phyloP scores from a whole-genome alignment of 37 sponge, comb jelly and placozoan genomes.

The Geodia barretti region DNA sequence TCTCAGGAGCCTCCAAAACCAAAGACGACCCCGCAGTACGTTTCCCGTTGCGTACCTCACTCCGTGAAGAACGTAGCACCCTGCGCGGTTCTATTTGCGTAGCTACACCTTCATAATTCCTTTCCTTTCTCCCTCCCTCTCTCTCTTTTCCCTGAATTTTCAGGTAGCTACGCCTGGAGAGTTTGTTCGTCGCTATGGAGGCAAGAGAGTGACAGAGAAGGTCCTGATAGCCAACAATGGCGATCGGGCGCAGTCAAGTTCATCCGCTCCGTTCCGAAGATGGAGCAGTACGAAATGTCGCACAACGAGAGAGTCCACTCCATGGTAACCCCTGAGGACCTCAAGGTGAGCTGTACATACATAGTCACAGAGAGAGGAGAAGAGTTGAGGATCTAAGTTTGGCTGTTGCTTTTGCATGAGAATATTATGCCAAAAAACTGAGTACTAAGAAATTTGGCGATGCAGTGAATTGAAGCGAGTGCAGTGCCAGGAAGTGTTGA shows the following conservation, averaged over 20 bases:
- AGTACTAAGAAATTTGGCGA: too few relatives aligned
- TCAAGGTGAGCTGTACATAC: constrained; percentile 81
- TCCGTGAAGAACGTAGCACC: too few relatives aligned
- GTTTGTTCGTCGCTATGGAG: constrained; percentile 89
- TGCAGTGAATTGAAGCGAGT: too few relatives aligned
- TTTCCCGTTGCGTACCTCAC: too few relatives aligned
- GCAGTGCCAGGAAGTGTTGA: too few relatives aligned
- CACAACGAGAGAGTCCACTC: constrained; percentile 90
- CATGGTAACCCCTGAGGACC: constrained; percentile 98
- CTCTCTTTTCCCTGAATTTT: neutral
- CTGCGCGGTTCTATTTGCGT: neutral
- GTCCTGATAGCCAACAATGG: constrained; percentile 96
- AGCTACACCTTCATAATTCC: too few relatives aligned
- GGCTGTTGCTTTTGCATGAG: too few relatives aligned
- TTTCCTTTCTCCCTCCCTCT: neutral
- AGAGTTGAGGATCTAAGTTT: too few relatives aligned
- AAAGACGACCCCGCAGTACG: too few relatives aligned
- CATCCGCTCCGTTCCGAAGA: constrained; percentile 88
- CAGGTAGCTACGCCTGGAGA: constrained; percentile 91
- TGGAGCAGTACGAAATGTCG: constrained; percentile 98
- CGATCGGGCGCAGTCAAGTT: constrained; percentile 98
- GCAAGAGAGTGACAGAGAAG: constrained; percentile 90
- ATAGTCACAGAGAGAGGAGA: too few relatives aligned
- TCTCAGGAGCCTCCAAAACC: constrained; percentile 13
- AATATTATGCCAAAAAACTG: too few relatives aligned